Conservation (phyloP, 37 sponge, comb jelly and placozoan species). For the Beroe ovata region DNA sequence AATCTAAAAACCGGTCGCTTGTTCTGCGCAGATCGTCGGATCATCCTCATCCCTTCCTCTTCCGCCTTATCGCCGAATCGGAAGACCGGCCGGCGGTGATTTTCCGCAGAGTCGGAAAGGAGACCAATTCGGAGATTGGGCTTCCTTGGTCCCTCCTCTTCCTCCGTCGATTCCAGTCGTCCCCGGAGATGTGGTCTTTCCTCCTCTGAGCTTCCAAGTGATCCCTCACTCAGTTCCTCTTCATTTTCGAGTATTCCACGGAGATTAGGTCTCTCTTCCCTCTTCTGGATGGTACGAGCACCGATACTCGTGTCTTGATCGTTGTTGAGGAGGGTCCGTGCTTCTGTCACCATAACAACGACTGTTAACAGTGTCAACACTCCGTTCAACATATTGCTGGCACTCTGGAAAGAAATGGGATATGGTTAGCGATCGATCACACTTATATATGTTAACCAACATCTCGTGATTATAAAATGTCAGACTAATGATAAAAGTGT, state of each 20-base stretch:
- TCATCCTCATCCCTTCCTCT: neutral
- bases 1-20: neutral
- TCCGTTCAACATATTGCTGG: too few species aligned
- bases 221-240: neutral
- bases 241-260: neutral
- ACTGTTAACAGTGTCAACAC: too few species aligned
- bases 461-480: too few species aligned
- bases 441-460: too few species aligned
- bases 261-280: neutral
- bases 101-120: neutral
- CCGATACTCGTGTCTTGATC: too few species aligned
- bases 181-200: neutral
- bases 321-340: too few species aligned
- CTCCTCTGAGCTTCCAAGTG: neutral
- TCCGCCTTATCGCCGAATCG: neutral
- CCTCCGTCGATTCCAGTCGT: neutral
- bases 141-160: neutral
- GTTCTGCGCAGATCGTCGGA: neutral
- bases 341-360: too few species aligned
- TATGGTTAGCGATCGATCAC: too few species aligned
- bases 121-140: neutral
- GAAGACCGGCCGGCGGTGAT: neutral
- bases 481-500: too few species aligned
- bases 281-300: too few species aligned
- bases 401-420: too few species aligned